Percentiles rank a stretch among this genome's conserved stretches.
phyloP scores from a whole-genome alignment of 2,113 vertebrate genomes.

The Pedionomus torquatus region DNA sequence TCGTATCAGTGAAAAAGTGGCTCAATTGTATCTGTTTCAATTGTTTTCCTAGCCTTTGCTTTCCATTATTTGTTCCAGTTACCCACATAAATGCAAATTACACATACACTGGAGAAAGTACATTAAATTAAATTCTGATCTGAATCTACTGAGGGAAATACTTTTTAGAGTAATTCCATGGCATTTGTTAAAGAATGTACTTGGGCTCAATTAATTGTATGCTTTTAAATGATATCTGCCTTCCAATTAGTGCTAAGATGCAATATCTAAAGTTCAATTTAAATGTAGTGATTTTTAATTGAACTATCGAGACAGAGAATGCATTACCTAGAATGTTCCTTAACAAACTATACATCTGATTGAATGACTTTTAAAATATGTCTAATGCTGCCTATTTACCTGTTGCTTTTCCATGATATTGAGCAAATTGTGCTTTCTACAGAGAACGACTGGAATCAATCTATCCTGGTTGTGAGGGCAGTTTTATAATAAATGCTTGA shows the following conservation, averaged over 20 bases:
- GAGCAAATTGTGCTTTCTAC: background rate
- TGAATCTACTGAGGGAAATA: background rate
- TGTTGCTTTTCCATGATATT: background rate
- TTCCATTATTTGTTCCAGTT: background rate
- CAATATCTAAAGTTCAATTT: background rate
- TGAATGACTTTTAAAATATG: background rate
- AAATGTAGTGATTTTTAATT: background rate
- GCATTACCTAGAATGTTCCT: background rate
- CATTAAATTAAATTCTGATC: background rate
- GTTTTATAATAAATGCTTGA: background rate
- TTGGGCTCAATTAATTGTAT: background rate
- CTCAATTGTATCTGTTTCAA: background rate
- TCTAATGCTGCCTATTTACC: background rate
- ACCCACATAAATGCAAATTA: background rate
- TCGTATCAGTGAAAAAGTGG: background rate
- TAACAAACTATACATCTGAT: background rate
- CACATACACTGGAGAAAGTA: background rate
- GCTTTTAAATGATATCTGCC: background rate
- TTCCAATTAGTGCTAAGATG: background rate
- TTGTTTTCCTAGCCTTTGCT: background rate
- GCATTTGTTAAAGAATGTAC: background rate
- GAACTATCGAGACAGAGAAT: background rate
- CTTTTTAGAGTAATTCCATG: background rate
- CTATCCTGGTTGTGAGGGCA: background rate
- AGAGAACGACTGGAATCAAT: background rate